Evolutionary conservation across 2,113 vertebrate species (phyloP), one percentile per base, ranked within the genome.

Genomic region (Erythrolamprus reginae): DNA sequence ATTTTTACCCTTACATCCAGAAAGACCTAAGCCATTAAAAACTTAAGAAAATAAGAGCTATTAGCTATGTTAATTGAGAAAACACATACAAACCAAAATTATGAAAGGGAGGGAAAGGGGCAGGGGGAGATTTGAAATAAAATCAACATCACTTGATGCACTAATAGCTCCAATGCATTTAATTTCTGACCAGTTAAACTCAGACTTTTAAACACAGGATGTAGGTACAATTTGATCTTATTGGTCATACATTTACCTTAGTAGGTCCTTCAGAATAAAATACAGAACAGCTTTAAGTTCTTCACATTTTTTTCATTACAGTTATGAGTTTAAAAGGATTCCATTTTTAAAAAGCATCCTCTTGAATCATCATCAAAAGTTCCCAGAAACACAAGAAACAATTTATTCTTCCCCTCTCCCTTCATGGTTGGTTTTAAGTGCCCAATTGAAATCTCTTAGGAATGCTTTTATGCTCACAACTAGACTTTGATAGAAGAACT

Each of bases 61-160:
- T 99, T 98, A 99, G 98, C 98, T 97, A 98, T 98, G 97, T 98
- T 98, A 97, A 98, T 98, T 98, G 98, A 98, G 96, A 98, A 98
- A 98, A 98, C 97, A 97, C 98, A 98, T 97, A 97, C 96, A 98
- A 98, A 97, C 97, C 98, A 97, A 93, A 97, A 97, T 97, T 97
- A 97, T 95, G 96, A 96, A 96, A 96, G 92, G 86, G 87, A 90
- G 93, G 94, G 96, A 91, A 91, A 92, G 93, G 50, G 86, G 86
- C 93, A 94, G 96, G 90, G 92, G 94, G 92, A 97, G 95, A 97
- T 94, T 94, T 95, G 96, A 95, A 97, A 96, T 95, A 96, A 91
- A 97, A 96, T 96, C 95, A 95, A 96, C 96, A 97, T 97, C 97
- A 98, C 95, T 96, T 97, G 97, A 97, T 97, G 95, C 98, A 98